Evolutionary conservation across 2,113 vertebrate species (phyloP).

Genomic region (Cebus imitator): DNA sequence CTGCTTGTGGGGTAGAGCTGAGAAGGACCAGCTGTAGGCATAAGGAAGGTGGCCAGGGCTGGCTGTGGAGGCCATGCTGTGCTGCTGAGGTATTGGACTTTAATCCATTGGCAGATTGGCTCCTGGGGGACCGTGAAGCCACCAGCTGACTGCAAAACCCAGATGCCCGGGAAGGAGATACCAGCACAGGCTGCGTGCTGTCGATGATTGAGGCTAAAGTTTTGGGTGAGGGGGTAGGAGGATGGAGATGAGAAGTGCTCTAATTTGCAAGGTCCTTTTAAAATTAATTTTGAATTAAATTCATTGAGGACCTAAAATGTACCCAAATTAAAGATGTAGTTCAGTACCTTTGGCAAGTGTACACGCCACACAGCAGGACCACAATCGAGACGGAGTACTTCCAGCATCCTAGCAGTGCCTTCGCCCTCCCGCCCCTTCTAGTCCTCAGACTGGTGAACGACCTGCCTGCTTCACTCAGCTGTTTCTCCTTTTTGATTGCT

Average conservation of each 20-base stretch:
- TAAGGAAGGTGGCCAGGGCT: neutral
- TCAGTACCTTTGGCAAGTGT: neutral
- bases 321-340: neutral
- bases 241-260: neutral
- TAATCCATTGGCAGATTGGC: neutral
- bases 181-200: accelerated
- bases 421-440: too few species aligned
- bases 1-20: neutral
- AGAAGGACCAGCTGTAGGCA: too few species aligned
- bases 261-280: neutral
- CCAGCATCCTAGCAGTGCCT: too few species aligned
- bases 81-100: neutral
- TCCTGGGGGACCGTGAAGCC: neutral
- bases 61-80: neutral
- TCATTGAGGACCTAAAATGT: neutral
- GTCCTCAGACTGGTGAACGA: neutral
- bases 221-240: neutral
- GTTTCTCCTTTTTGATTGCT: neutral
- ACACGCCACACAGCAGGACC: accelerated
- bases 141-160: neutral
- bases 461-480: neutral
- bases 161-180: accelerated
- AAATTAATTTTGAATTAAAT: neutral
- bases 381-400: neutral
- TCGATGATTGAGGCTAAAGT: accelerated